Conservation (phyloP, 2,113 vertebrate genomes). For the Alethe castanea region DNA sequence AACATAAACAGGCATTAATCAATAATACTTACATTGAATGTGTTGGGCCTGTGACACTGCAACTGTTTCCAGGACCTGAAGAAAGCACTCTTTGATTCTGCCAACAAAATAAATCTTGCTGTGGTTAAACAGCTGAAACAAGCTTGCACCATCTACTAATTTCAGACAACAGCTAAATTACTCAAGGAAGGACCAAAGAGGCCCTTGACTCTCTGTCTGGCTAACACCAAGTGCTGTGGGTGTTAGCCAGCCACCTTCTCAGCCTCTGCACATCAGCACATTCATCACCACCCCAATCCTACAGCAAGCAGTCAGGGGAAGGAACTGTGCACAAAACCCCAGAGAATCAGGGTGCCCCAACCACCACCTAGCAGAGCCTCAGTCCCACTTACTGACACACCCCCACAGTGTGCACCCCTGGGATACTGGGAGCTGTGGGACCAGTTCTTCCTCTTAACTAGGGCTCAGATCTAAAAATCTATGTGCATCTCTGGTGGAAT, state of each 20-base stretch:
- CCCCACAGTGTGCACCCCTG: rapidly evolving
- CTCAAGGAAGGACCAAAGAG: not conserved
- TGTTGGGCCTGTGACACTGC: not conserved
- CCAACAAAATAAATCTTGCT: not conserved
- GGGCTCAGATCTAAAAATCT: not conserved
- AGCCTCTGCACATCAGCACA: not conserved
- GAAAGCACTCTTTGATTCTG: slow-evolving; percentile 41
- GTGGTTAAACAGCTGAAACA: not conserved
- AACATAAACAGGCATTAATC: not conserved
- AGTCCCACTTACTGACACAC: not conserved
- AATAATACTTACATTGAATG: slow-evolving; percentile 59
- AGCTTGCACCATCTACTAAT: not conserved
- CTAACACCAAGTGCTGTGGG: not conserved
- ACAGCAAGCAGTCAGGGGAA: not conserved
- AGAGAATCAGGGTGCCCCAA: not conserved
- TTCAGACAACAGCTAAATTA: not conserved
- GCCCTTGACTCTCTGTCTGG: not conserved
- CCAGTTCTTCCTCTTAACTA: not conserved
- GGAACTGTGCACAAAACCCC: not conserved
- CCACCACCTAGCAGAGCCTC: not conserved
- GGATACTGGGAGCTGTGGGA: not conserved
- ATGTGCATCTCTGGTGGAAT: rapidly evolving
- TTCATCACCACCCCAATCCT: not conserved
- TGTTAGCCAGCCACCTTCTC: not conserved
- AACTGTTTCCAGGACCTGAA: not conserved